Base-by-base conservation (phyloP, 2,113 vertebrate species). In the Corvus moneduloides region DNA sequence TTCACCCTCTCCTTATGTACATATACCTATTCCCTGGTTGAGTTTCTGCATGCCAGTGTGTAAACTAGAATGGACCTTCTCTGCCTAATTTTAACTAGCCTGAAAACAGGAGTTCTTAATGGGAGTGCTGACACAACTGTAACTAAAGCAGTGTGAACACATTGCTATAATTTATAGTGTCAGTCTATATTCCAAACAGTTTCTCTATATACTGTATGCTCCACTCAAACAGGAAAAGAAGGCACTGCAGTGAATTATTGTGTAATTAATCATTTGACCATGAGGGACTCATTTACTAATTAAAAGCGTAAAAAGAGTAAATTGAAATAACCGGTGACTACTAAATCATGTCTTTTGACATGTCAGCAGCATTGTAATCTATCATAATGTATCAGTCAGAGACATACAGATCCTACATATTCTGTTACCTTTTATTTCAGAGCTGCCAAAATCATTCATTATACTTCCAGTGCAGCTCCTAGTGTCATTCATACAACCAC, bases 251-350 rank as follows among this genome's bases (percentile, higher is more conserved):
- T 98, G 98, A 97, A 97, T 98, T 98, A 98, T 97, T 97, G 97
- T 96, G 94, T 93, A 98, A 99, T 99, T 98, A 99, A 99, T 99
- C 98, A 99, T 98, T 98, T 84, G 96, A 98, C 98, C 98, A 98
- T 98, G 97, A 98, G 98, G 96, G 97, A 98, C 97, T 99, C 98
- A 98, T 99, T 99, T 99, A 98, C 99, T 99, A 99, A 99, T 99
- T 99, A 99, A 98, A 99, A 99, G 98, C 72, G 95, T 97, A 98
- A 98, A 98, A 98, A 98, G 97, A 98, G 92, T 96, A 97, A 98
- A 99, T 98, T 98, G 98, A 98, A 99, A 98, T 98, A 98, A 98
- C 96, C 97, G 97, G 95, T 97, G 98, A 98, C 98, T 98, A 98
- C 97, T 99, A 98, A 98, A 98, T 99, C 98, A 98, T 90, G 22